Conservation (phyloP, 2,113 vertebrate species). For the Athene cunicularia region DNA sequence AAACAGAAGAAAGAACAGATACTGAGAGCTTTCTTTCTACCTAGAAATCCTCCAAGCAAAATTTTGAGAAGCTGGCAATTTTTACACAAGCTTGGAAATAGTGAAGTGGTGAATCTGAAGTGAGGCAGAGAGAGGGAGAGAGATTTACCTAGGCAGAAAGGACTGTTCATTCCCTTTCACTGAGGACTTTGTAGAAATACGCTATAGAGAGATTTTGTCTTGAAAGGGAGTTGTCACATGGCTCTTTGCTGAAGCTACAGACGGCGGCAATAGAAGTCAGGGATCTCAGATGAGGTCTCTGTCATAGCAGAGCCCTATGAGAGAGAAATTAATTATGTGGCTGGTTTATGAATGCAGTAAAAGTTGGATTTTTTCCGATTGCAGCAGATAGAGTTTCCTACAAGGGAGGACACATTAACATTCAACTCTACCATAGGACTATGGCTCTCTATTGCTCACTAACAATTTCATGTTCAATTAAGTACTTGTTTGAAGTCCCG, state of each 20-base stretch:
- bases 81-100: not conserved
- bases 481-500: not conserved
- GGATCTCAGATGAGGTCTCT: not conserved
- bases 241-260: not conserved
- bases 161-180: not conserved
- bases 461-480: not conserved
- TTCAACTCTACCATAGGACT: not conserved
- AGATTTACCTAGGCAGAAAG: not conserved
- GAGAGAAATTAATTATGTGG: not conserved
- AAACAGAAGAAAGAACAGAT: not conserved
- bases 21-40: not conserved
- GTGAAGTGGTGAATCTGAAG: not conserved
- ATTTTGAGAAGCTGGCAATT: not conserved
- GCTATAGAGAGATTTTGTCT: not conserved
- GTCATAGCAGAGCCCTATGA: not conserved
- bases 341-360: not conserved
- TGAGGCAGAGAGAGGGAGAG: not conserved
- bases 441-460: not conserved
- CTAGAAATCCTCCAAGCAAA: not conserved
- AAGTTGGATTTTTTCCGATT: not conserved
- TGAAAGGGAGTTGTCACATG: not conserved
- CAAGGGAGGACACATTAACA: not conserved
- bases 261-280: not conserved
- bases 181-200: not conserved
- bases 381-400: not conserved